Evolutionary conservation across 2,888 invertebrate genomes (phyloP), one percentile per base, ranked within the genome.

Genomic region (Nezara viridula): DNA sequence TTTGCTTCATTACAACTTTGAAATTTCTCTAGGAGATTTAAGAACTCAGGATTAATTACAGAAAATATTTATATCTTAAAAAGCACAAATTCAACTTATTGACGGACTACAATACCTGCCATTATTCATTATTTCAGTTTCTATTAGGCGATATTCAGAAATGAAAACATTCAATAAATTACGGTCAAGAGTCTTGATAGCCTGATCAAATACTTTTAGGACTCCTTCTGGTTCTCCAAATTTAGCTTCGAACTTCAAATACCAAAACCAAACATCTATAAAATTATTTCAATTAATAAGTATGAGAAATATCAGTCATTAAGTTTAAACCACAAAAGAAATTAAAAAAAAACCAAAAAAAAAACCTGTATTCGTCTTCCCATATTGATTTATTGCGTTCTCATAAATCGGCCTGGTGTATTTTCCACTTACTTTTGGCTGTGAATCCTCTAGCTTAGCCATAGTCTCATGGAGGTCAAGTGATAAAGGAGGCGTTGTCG

Each of bases 181-280:
- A 87, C 94, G 93, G 88, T 95, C 94, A 87, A 96, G 93, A 4
- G 93, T 94, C 90, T 94, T 94, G 85, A 95, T 93, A 44, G 96
- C 96, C 92, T 95, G 94, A 91, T 94, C 94, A 91, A 95, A 95
- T 50, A 96, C 93, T 4, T 93, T 92, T 0, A 94, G 93, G 50
- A 95, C 94, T 90, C 93, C 93, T 91, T 94, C 94, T 0, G 94
- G 93, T 90, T 95, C 94, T 6, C 96, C 95, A 91, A 94, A 93
- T 91, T 94, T 94, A 90, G 94, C 94, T 93, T 96, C 96, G 92
- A 96, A 96, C 90, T 94, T 93, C 88, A 97, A 94, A 91, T 95
- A 96, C 91, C 96, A 94, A 91, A 96, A 93, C 97, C 97, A 97
- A 27, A 97, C 93, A 90, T 95, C 94, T 9, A 90, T 40, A 77